These are phyloP conservation scores for Catharus ustulatus DNA, from an alignment of 2,797 vertebrate genomes.

Conservation along the genomic window DNA sequence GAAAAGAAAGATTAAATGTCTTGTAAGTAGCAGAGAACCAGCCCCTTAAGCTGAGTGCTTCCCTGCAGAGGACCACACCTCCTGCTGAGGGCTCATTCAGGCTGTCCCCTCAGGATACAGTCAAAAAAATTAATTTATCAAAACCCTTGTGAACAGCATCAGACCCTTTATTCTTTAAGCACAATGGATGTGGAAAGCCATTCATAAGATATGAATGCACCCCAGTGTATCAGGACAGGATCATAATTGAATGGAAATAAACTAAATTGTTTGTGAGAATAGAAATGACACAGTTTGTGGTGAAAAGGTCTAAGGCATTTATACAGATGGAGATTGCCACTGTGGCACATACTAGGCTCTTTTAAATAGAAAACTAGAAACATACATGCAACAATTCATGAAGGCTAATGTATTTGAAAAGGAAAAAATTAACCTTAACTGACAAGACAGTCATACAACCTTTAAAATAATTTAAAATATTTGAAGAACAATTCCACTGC, in stretches of 20 bases:
- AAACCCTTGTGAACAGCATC: constrained; percentile 6
- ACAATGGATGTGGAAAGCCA: constrained; percentile 13
- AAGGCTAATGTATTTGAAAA: neutral
- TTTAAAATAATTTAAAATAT: neutral
- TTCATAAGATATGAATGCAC: neutral
- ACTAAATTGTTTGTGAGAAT: constrained; percentile 1
- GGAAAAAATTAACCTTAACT: neutral
- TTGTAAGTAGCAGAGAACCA: neutral
- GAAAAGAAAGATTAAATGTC: neutral
- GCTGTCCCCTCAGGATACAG: neutral
- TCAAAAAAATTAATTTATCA: constrained; percentile 22
- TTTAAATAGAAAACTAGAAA: neutral
- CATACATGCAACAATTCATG: neutral
- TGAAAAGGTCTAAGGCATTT: neutral
- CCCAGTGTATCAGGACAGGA: neutral
- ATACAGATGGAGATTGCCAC: neutral
- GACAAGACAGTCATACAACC: neutral
- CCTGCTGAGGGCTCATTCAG: constrained; percentile 18
- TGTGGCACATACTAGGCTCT: neutral
- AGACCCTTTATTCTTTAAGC: neutral
- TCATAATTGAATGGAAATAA: constrained; percentile 37
- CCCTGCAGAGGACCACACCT: neutral
- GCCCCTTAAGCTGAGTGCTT: neutral
- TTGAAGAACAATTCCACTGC: neutral
- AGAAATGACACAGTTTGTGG: neutral